Evolutionary conservation across 2,888 invertebrate genomes (phyloP).

Genomic region (Alcis repandata): DNA sequence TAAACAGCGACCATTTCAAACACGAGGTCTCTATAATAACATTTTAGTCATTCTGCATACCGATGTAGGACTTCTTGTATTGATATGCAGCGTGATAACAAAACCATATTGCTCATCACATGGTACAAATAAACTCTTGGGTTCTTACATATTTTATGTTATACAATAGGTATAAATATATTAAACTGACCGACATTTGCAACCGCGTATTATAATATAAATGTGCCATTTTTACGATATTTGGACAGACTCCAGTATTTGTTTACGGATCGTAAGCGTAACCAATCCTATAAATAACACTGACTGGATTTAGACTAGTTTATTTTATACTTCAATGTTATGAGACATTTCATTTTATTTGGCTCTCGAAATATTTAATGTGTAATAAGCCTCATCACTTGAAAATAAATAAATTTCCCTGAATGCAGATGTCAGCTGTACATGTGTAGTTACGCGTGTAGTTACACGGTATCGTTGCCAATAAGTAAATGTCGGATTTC

Average conservation of each 20-base stretch:
- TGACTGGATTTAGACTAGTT: conserved; percentile 56
- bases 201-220: conserved; percentile 27
- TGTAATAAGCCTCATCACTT: background rate
- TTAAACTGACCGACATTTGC: too few species aligned
- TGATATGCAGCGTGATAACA: too few species aligned
- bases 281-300: conserved; percentile 57
- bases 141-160: too few species aligned
- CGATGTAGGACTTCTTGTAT: too few species aligned
- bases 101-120: too few species aligned
- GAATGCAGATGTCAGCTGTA: background rate
- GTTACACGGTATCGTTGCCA: background rate
- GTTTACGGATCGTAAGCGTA: conserved; percentile 62
- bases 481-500: background rate
- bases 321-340: conserved; percentile 46
- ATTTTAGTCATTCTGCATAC: too few species aligned
- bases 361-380: conserved; percentile 11
- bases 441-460: background rate
- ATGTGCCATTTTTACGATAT: conserved; percentile 55
- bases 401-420: conserved; percentile 2
- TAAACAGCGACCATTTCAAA: too few species aligned
- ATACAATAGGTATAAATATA: too few species aligned
- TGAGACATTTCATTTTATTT: conserved; percentile 33
- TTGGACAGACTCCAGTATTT: conserved; percentile 75
- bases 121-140: too few species aligned
- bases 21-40: too few species aligned